Base-by-base conservation (phyloP, 2,888 invertebrate species). In the Cephus spinipes region DNA sequence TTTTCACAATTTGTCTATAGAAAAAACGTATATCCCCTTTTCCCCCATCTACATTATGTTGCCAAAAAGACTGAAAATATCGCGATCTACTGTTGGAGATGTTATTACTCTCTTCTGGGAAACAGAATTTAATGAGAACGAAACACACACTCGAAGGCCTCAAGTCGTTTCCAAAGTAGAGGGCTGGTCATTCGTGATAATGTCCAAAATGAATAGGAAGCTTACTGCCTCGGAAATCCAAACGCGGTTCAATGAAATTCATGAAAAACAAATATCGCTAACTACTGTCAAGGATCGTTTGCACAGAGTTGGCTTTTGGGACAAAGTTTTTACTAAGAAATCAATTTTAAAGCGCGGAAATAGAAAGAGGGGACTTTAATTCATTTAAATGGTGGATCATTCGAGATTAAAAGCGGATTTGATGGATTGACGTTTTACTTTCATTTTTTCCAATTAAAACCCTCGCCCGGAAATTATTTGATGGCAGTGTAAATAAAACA, bases 271-370 rank as follows among this genome's bases (percentile, higher is more conserved):
- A n/a, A 35, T 80, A 73, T 75, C 75, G 30, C 75, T 78, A 12
- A 69, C 75, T 31, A 80, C 79, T 12, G 76, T 79, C 12, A 79
- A 78, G 40, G 69, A 76, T n/a, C 77, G 79, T 9, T 76, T 78
- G 73, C 30, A 79, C 34, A 77, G 85, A 81, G 84, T 84, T 85
- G 79, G 75, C 12, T 73, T 81, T 6, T 68, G 73, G 33, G 79
- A 73, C 33, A 68, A 80, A n/a, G 74, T 78, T 33, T 76, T 76
- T 31, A 69, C 78, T 15, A 77, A 74, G 73, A 82, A 80, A 74
- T 79, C 78, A 9, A 30, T 76, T 3, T 73, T 80, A n/a, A 35
- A 77, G 4, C 23, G 31, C 31, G 23, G 68, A 73, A 83, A 82
- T 55, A 68, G 76, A 69, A 76, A 74, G 74, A 80, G 80, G 73